phyloP scores from a whole-genome alignment of 2,113 vertebrate genomes.

The Balaeniceps rex region DNA sequence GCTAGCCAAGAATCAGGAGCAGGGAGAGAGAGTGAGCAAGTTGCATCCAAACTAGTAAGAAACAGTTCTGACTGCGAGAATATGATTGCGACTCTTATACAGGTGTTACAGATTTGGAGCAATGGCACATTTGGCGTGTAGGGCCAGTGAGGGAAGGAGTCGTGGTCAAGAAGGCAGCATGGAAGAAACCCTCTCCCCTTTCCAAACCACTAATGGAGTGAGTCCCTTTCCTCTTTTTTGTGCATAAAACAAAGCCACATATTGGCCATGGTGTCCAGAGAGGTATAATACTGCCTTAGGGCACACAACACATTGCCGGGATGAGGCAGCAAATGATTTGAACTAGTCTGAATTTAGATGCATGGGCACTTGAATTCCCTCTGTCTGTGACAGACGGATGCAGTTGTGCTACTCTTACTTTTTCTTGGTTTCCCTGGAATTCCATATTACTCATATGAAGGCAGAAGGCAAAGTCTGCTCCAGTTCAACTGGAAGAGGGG shows the following conservation, averaged over 20 bases:
- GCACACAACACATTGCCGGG: neutral
- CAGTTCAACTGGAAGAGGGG: neutral
- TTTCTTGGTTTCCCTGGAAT: neutral
- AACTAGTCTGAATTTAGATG: neutral
- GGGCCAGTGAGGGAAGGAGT: neutral
- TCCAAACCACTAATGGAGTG: neutral
- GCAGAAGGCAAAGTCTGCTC: neutral
- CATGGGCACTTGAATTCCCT: neutral
- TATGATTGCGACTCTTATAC: neutral
- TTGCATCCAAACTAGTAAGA: neutral
- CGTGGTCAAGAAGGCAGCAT: neutral
- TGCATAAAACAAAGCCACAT: rapidly evolving
- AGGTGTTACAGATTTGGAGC: neutral
- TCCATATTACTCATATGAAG: neutral
- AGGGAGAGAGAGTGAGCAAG: neutral
- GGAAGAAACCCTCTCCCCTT: neutral
- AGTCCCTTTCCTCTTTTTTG: neutral
- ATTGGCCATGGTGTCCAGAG: neutral
- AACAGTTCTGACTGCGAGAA: neutral
- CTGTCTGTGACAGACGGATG: neutral
- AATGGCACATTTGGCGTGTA: rapidly evolving
- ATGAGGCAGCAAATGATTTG: neutral
- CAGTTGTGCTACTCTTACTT: neutral
- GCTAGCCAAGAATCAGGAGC: neutral
- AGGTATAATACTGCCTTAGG: neutral